Percentiles rank a stretch among this genome's conserved stretches.
Evolutionary conservation across 64 coral and sea anemone species (phyloP).

Genomic region (Hydrozoanthus tunicans): DNA sequence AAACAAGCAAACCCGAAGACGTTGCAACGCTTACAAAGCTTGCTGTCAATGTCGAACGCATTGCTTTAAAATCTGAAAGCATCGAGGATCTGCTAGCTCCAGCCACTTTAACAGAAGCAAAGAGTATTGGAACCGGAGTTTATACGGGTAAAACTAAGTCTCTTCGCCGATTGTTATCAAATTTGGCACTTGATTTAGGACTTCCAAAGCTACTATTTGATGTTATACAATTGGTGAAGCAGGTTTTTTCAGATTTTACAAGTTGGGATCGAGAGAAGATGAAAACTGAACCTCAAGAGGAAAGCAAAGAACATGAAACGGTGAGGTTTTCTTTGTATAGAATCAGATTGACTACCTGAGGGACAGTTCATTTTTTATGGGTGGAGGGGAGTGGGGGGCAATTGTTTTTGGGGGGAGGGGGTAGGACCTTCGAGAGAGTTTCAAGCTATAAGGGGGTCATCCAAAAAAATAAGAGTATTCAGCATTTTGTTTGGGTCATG

Average conservation of each 20-base stretch:
- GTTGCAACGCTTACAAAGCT: slow-evolving; percentile 23
- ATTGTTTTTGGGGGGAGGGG: too few species aligned
- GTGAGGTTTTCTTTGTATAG: neutral
- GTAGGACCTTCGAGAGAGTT: too few species aligned
- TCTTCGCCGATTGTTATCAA: neutral
- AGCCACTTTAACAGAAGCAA: neutral
- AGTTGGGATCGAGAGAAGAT: slow-evolving; percentile 21
- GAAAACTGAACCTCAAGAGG: neutral
- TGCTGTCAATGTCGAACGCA: neutral
- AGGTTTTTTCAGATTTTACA: slow-evolving; percentile 1
- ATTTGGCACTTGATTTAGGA: slow-evolving; percentile 19
- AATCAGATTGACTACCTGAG: neutral
- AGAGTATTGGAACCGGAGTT: neutral
- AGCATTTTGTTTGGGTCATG: too few species aligned
- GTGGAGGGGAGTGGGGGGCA: too few species aligned
- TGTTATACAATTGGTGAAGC: neutral
- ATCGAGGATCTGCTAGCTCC: neutral
- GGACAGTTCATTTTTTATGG: neutral
- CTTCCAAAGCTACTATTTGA: slow-evolving; percentile 12
- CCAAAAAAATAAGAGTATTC: too few species aligned
- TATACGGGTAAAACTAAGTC: neutral
- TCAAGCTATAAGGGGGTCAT: too few species aligned
- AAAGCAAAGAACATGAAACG: too few species aligned
- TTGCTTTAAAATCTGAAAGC: slow-evolving; percentile 29
- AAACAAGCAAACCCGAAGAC: neutral